These are phyloP conservation scores for Hydraecia micacea DNA, from an alignment of 2,888 invertebrate species.

Conservation along the genomic window DNA sequence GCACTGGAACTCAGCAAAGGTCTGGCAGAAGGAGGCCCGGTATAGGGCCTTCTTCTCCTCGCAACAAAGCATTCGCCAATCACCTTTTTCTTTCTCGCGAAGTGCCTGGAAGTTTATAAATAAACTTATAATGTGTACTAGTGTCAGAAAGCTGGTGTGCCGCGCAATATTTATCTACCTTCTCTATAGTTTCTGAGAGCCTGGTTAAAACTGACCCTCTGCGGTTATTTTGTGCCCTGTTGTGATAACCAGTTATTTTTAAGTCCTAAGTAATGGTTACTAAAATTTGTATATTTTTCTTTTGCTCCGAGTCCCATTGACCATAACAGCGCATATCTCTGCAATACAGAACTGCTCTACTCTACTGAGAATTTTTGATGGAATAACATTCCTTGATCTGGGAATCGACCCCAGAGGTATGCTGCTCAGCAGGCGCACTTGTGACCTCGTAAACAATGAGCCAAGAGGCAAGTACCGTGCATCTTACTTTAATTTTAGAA, in stretches of 20 bases:
- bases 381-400: neutral
- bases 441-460: neutral
- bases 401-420: neutral
- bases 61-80: constrained; percentile 97
- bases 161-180: neutral
- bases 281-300: neutral
- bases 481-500: neutral
- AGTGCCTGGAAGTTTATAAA: constrained; percentile 90
- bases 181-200: no score
- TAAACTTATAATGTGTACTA: neutral
- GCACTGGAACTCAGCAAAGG: constrained; percentile 96
- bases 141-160: neutral
- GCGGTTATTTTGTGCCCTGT: neutral
- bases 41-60: constrained; percentile 98
- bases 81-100: constrained; percentile 97
- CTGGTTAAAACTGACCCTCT: neutral
- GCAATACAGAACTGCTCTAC: neutral
- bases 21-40: constrained; percentile 97
- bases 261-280: neutral
- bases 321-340: neutral
- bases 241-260: neutral
- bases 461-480: neutral
- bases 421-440: no score
- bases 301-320: neutral
- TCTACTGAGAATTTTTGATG: neutral